phyloP scores from a whole-genome alignment of 2,797 vertebrate genomes.

The Fringilla coelebs region DNA sequence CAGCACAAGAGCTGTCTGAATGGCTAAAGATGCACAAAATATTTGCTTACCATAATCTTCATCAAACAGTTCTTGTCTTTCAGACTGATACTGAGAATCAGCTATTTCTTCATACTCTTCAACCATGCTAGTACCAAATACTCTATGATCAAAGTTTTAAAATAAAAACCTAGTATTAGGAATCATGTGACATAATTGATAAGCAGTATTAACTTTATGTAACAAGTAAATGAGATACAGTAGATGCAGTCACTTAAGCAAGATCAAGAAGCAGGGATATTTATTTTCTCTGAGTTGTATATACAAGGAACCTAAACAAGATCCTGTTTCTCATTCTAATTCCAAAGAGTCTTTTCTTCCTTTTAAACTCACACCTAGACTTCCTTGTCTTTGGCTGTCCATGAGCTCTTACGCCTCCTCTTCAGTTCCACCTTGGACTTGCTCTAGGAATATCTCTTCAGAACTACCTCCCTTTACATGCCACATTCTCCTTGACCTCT shows the following conservation, averaged over 20 bases:
- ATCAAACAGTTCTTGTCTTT: constrained; percentile 91
- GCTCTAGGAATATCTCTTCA: background rate
- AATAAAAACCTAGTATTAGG: background rate
- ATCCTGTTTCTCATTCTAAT: background rate
- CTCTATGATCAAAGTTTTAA: constrained; percentile 73
- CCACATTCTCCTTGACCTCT: background rate
- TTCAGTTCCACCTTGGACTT: background rate
- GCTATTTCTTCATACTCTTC: constrained; percentile 98
- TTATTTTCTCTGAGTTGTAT: background rate
- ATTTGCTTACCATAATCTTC: constrained; percentile 90
- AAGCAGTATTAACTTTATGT: background rate
- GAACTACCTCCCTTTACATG: background rate
- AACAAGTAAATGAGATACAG: background rate
- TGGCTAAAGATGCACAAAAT: background rate
- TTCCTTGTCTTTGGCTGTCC: background rate
- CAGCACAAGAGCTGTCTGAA: background rate
- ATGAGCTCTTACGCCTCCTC: background rate
- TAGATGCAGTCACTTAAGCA: background rate
- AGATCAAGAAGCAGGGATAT: background rate
- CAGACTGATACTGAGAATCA: constrained; percentile 94
- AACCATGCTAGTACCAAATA: constrained; percentile 99
- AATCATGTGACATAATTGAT: background rate
- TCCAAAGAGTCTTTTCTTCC: background rate
- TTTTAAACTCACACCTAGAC: background rate
- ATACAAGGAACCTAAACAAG: background rate